Conservation (phyloP, 92 coral and sea anemone species). For the Parazoanthus swiftii region DNA sequence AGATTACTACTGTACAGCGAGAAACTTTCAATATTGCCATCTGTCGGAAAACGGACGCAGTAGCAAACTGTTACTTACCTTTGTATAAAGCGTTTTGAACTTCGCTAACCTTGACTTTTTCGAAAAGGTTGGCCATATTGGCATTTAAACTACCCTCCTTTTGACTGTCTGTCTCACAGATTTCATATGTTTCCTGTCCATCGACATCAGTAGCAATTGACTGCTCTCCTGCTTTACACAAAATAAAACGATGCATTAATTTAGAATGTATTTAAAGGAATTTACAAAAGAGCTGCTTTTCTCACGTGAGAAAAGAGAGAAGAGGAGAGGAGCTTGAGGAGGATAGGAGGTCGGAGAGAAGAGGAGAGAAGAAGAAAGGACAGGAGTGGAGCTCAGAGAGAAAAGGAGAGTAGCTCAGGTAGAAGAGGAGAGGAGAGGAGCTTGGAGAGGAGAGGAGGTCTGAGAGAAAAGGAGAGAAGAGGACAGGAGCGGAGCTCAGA, state of each 20-base stretch:
- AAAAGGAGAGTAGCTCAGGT: no score
- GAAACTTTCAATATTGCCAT: no score
- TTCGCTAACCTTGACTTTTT: slow-evolving; percentile 32
- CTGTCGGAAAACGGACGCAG: no score
- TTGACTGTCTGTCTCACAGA: slow-evolving; percentile 22
- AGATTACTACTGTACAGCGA: no score
- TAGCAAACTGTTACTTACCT: neutral
- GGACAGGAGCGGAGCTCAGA: no score
- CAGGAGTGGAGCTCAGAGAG: no score
- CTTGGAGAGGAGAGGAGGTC: no score
- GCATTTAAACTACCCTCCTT: neutral
- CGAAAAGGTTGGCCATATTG: slow-evolving; percentile 19
- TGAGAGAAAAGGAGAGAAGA: no score
- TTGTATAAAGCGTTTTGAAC: slow-evolving; percentile 20
- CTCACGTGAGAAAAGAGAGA: no score
- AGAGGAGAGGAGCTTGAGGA: neutral
- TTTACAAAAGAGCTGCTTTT: neutral
- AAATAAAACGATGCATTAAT: neutral
- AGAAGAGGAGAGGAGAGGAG: neutral
- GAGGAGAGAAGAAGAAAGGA: no score
- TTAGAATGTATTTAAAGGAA: neutral
- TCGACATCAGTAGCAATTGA: neutral
- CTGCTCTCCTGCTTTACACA: neutral
- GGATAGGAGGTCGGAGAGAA: neutral
- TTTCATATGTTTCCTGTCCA: slow-evolving; percentile 18